Conservation (phyloP, 2,113 vertebrate genomes). For the Spea bombifrons region DNA sequence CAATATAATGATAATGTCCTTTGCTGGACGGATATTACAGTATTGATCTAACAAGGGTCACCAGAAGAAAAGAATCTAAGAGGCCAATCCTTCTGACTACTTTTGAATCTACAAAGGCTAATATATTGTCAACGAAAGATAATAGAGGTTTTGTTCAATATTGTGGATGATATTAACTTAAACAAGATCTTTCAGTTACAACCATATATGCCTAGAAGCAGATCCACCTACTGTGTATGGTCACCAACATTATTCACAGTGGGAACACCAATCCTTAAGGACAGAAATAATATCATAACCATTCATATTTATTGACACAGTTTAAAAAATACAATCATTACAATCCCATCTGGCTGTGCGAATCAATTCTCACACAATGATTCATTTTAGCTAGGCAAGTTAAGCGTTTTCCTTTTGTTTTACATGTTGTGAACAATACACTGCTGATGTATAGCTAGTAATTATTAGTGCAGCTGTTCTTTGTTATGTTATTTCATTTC, state of each 20-base stretch:
- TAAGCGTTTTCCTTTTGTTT: not conserved
- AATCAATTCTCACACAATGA: constrained; percentile 3
- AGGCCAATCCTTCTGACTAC: not conserved
- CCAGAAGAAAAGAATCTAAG: not conserved
- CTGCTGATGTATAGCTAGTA: not conserved
- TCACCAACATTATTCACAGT: not conserved
- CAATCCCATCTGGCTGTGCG: not conserved
- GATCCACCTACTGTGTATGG: constrained; percentile 6
- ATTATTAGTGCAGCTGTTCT: constrained; percentile 14
- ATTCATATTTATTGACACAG: not conserved
- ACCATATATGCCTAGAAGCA: constrained; percentile 6
- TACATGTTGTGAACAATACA: constrained; percentile 21
- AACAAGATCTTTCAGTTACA: constrained; percentile 14
- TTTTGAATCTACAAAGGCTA: constrained; percentile 1
- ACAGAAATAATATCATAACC: constrained; percentile 1
- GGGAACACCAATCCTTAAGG: not conserved
- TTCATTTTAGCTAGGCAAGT: not conserved
- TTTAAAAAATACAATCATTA: constrained; percentile 7
- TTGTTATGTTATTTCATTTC: not conserved
- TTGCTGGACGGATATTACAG: not conserved
- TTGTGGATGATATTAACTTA: not conserved
- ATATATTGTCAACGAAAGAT: not conserved
- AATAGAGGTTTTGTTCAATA: constrained; percentile 18
- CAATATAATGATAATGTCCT: too few species aligned
- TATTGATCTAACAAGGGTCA: not conserved